Evolutionary conservation across 2,113 vertebrate species (phyloP).

Genomic region (Sprattus sprattus): DNA sequence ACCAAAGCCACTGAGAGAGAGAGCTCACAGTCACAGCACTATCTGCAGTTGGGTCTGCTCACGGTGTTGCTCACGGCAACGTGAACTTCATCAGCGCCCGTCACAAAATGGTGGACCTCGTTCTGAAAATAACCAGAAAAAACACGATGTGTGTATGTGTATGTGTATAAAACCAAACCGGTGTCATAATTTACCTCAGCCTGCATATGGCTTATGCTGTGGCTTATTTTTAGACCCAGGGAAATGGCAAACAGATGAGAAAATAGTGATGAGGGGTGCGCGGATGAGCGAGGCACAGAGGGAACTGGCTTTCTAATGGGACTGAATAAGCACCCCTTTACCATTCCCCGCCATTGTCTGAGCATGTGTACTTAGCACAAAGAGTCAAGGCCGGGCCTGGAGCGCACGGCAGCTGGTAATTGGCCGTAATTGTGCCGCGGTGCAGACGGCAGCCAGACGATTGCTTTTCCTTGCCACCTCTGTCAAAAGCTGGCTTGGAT

Average conservation of each 20-base stretch:
- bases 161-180: not conserved
- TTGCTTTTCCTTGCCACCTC: constrained; percentile 6
- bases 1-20: not conserved
- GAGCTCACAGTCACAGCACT: not conserved
- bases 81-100: not conserved
- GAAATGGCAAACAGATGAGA: not conserved
- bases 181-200: not conserved
- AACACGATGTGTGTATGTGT: not conserved
- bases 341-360: constrained; percentile 35
- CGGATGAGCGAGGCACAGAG: not conserved
- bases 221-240: not conserved
- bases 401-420: constrained; percentile 43
- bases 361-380: constrained; percentile 36
- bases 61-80: not conserved
- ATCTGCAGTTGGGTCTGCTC: not conserved
- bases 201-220: not conserved
- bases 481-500: constrained; percentile 15
- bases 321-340: not conserved
- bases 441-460: constrained; percentile 32
- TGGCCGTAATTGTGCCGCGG: constrained; percentile 56
- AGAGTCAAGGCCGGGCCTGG: constrained; percentile 45
- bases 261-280: not conserved
- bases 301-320: not conserved
- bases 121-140: not conserved
- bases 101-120: not conserved